Evolutionary conservation across 2,888 invertebrate species (phyloP).

Genomic region (Brachycybe producta): DNA sequence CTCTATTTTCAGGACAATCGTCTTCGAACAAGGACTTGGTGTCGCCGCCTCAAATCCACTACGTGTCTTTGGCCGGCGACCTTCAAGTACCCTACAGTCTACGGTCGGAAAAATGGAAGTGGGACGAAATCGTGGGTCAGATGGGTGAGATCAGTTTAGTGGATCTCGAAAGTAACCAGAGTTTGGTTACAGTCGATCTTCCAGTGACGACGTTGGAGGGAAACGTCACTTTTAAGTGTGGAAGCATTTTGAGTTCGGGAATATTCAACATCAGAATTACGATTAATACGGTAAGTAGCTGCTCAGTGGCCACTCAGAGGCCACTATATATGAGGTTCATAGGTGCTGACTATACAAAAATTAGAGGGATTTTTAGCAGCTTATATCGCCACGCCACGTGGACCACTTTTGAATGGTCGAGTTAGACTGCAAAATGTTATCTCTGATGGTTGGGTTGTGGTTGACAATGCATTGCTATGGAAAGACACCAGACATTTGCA

Average conservation of each 20-base stretch:
- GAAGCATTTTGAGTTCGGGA: constrained; percentile 5
- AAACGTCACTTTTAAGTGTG: constrained; percentile 14
- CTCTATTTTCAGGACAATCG: no score
- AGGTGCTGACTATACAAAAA: background rate
- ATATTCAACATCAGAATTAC: background rate
- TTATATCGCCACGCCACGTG: background rate
- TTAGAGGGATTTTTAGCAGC: no score
- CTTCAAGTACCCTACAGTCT: constrained; percentile 8
- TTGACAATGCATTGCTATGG: no score
- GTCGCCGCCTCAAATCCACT: constrained; percentile 4
- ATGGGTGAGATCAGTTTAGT: background rate
- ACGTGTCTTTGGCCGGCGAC: constrained; percentile 9
- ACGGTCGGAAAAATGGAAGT: background rate
- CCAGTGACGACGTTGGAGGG: background rate
- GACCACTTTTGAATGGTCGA: background rate
- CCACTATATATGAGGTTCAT: no score
- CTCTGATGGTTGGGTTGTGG: no score
- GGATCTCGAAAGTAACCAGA: background rate
- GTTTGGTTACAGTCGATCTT: background rate
- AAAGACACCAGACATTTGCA: no score
- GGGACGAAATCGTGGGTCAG: background rate
- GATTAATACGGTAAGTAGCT: constrained; percentile 4
- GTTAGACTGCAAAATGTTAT: no score
- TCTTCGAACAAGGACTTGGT: no score
- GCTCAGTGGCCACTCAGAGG: no score